Conservation (phyloP, 2,113 vertebrate species). For the Corythornis cristatus region DNA sequence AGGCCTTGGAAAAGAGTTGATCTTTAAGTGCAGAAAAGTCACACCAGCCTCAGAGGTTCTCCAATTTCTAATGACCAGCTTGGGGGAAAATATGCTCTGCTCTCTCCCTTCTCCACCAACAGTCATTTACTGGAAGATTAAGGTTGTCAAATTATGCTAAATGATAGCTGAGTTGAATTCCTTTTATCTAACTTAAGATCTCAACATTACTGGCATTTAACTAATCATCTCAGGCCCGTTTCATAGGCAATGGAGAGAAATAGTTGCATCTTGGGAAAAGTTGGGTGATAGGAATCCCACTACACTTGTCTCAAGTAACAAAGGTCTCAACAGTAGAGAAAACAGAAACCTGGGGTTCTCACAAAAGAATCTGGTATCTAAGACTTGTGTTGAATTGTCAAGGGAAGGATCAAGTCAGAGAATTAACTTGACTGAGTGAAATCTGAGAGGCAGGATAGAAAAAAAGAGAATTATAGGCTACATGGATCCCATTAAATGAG, state of each 20-base stretch:
- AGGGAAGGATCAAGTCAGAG: conserved; percentile 10
- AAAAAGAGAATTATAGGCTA: conserved; percentile 4
- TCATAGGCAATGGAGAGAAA: not conserved
- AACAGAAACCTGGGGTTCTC: not conserved
- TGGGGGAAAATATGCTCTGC: not conserved
- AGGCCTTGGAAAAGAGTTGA: not conserved
- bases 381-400: not conserved
- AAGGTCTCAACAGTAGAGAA: not conserved
- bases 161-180: not conserved
- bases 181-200: conserved; percentile 38
- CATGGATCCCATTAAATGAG: not conserved
- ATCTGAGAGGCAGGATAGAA: not conserved
- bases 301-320: conserved; percentile 7
- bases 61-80: not conserved
- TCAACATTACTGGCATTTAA: not conserved
- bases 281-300: not conserved
- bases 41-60: not conserved
- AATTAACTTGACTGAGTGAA: conserved; percentile 13
- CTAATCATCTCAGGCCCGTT: not conserved
- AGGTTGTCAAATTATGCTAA: conserved; percentile 29
- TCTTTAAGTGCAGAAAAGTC: not conserved
- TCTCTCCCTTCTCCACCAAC: not conserved
- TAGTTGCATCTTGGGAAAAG: not conserved
- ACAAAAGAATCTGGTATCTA: not conserved
- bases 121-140: conserved; percentile 38